Percentiles rank a stretch among this genome's conserved stretches.
phyloP scores from a whole-genome alignment of 2,797 vertebrate genomes.

The Champsocephalus esox region DNA sequence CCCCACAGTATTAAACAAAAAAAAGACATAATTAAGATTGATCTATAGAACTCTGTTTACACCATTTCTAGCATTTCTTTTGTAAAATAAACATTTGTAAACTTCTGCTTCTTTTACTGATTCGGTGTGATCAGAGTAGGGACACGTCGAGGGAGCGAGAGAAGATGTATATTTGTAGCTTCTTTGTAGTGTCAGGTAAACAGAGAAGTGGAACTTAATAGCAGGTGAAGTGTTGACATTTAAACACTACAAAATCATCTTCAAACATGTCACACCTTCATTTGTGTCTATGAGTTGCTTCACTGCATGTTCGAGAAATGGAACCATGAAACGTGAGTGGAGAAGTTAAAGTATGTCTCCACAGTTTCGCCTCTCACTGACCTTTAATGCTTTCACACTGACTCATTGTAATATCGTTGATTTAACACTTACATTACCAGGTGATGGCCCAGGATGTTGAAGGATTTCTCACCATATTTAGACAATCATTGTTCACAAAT shows the following conservation, averaged over 20 bases:
- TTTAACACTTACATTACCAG: neutral
- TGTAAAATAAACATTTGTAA: conserved; percentile 83
- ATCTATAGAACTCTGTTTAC: conserved; percentile 57
- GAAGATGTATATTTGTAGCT: conserved; percentile 11
- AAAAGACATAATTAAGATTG: conserved; percentile 42
- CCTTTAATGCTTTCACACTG: neutral
- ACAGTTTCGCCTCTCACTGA: neutral
- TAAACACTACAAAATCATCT: conserved; percentile 8
- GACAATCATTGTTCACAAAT: neutral
- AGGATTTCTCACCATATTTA: neutral
- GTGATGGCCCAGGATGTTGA: neutral
- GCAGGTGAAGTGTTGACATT: conserved; percentile 1
- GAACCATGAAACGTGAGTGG: neutral
- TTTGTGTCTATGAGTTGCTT: neutral
- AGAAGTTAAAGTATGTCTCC: neutral
- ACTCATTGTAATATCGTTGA: neutral
- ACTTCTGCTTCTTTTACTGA: conserved; percentile 37
- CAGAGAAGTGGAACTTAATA: conserved; percentile 28
- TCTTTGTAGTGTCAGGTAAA: conserved; percentile 43
- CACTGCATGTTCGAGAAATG: neutral
- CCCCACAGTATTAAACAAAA: conserved; percentile 27
- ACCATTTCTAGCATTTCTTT: conserved; percentile 73
- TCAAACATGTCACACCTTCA: neutral
- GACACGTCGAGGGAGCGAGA: neutral
- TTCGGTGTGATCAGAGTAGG: conserved; percentile 31